Evolutionary conservation across 2,797 vertebrate species (phyloP).

Genomic region (Centroberyx gerrardi): DNA sequence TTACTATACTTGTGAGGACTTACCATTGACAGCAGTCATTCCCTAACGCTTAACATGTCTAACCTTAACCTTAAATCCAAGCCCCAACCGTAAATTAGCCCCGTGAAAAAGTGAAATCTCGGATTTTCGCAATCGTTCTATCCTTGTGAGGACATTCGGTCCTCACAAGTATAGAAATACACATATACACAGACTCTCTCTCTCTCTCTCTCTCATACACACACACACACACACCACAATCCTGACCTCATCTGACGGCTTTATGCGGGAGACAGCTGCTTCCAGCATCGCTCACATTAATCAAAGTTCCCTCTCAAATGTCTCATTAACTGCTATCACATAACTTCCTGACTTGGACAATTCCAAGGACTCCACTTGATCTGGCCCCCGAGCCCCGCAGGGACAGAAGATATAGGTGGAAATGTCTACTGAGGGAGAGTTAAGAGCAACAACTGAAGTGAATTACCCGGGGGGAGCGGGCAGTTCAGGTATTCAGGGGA

Average conservation of each 20-base stretch:
- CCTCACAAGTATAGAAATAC: background rate
- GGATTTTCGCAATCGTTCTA: conserved; percentile 41
- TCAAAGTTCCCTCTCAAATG: conserved; percentile 32
- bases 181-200: background rate
- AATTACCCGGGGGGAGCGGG: conserved; percentile 13
- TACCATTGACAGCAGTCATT: background rate
- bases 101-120: no score
- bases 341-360: conserved; percentile 40
- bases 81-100: no score
- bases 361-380: conserved; percentile 28
- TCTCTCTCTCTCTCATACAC: background rate
- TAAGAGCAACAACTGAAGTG: conserved; percentile 29
- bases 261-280: conserved; percentile 22
- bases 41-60: no score
- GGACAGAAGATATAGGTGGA: conserved; percentile 25
- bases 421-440: conserved; percentile 10
- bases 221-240: conserved; percentile 14
- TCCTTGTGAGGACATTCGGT: background rate
- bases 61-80: no score
- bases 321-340: conserved; percentile 28
- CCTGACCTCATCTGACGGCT: conserved; percentile 23
- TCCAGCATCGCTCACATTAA: conserved; percentile 27
- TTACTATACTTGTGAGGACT: no score
- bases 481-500: conserved; percentile 37
- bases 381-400: background rate